Base-by-base conservation (phyloP, 2,113 vertebrate species). In the Tetrao urogallus region DNA sequence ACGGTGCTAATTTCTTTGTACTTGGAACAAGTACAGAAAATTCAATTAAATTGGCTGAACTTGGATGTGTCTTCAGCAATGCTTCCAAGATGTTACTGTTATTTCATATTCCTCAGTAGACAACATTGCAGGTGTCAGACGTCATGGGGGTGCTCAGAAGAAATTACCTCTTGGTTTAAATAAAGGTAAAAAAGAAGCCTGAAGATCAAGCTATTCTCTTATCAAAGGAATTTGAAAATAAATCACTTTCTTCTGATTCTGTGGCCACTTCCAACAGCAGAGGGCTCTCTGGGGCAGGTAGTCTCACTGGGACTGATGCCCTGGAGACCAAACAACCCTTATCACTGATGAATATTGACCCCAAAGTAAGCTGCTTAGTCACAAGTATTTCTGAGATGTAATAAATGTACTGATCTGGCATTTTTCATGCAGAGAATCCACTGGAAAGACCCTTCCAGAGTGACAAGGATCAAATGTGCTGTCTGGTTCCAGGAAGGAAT, bases 41-140 rank as follows among this genome's bases (percentile, higher is more conserved):
- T 93, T 95, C 93, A 96, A 93, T 92, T 92, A 92, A 95, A 90
- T 5, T 63, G 77, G 54, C 80, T 90, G 86, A 72, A 96, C 94
- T 69, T 82, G 58, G 73, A 90, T 83, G 61, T 86, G 57, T 40
- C 65, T 71, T 92, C 22, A 86, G 79, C 16, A 61, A 43, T n/a
- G 57, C 80, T 91, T 94, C 80, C 88, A 84, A 83, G 82, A 90
- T 18, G 36, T 34, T 79, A 16, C 69, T 43, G n/a, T 57, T 92
- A 58, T 60, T 89, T 81, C 66, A 43, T 61, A 66, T 76, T 77
- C 69, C 57, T 78, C 43, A 15, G 52, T 1, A 15, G 34, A 90
- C 80, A 94, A 69, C 52, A 61, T n/a, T 50, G 54, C 73, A 78
- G 82, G 73, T 90, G 87, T 77, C 61, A 89, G 47, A 47, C 0